These are phyloP conservation scores for Myiopsitta monachus DNA, from an alignment of 2,113 vertebrate species.

Conservation along the genomic window DNA sequence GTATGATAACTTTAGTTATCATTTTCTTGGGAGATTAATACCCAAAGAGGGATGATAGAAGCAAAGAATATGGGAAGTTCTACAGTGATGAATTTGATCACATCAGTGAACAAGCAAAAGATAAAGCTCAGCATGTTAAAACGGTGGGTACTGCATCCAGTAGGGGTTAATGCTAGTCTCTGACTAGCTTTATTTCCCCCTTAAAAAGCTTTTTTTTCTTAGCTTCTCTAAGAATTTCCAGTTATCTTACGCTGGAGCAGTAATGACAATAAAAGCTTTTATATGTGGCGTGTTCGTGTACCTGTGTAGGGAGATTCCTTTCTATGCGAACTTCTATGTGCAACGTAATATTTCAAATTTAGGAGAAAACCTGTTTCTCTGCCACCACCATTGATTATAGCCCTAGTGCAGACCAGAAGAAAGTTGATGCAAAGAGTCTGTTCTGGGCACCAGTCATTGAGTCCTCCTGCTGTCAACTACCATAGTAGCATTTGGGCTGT, in stretches of 20 bases:
- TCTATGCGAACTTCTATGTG: not conserved
- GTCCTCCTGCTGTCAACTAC: not conserved
- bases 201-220: not conserved
- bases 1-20: not conserved
- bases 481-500: not conserved
- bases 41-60: not conserved
- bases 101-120: not conserved
- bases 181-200: not conserved
- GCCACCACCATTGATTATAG: not conserved
- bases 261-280: not conserved
- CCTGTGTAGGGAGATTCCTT: not conserved
- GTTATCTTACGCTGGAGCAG: not conserved
- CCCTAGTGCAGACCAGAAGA: not conserved
- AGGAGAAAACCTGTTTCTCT: not conserved
- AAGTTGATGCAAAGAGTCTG: not conserved
- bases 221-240: not conserved
- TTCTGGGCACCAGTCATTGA: not conserved
- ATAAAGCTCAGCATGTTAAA: not conserved
- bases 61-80: not conserved
- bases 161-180: not conserved
- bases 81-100: too few relatives aligned
- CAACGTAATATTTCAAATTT: not conserved
- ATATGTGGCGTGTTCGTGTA: accelerated
- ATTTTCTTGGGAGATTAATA: not conserved
- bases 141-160: not conserved